A percentile compares a stretch with the other conserved stretches of the same genome.
phyloP scores from a whole-genome alignment of 2,113 vertebrate species.

The Seriola aureovittata region DNA sequence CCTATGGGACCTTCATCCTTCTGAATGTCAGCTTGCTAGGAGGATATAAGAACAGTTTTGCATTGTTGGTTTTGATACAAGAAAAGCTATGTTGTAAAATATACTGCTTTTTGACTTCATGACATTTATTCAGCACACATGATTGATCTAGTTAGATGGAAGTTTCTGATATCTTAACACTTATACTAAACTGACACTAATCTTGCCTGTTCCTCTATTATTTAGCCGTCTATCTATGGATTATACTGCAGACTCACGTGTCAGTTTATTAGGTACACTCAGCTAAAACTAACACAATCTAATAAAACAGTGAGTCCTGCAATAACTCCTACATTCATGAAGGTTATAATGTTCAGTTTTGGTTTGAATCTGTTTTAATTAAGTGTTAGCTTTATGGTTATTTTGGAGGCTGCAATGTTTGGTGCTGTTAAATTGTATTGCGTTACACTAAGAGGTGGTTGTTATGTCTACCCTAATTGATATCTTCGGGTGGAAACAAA shows the following conservation, averaged over 20 bases:
- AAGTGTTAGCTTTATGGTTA: background rate
- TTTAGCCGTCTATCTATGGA: background rate
- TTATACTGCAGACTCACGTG: background rate
- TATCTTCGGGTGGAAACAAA: background rate
- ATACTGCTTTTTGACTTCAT: constrained; percentile 18
- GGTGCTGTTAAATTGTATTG: too few species aligned
- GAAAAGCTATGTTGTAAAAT: constrained; percentile 34
- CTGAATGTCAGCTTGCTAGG: constrained; percentile 37
- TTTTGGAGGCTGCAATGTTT: background rate
- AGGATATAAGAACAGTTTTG: constrained; percentile 52
- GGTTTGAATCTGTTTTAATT: background rate
- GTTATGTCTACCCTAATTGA: too few species aligned
- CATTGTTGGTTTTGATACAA: constrained; percentile 60
- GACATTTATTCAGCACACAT: constrained; percentile 20
- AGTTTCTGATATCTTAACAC: background rate
- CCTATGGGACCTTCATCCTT: constrained; percentile 24
- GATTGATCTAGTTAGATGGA: constrained; percentile 2
- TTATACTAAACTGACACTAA: background rate
- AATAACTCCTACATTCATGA: too few species aligned
- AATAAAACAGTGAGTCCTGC: too few species aligned
- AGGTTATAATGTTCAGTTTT: background rate
- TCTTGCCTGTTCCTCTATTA: background rate
- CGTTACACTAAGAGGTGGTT: background rate
- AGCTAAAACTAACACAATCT: too few species aligned
- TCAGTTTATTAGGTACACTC: background rate